A percentile compares a stretch with the other conserved stretches of the same genome.
phyloP scores from a whole-genome alignment of 2,113 vertebrate species.

The Gopherus flavomarginatus region DNA sequence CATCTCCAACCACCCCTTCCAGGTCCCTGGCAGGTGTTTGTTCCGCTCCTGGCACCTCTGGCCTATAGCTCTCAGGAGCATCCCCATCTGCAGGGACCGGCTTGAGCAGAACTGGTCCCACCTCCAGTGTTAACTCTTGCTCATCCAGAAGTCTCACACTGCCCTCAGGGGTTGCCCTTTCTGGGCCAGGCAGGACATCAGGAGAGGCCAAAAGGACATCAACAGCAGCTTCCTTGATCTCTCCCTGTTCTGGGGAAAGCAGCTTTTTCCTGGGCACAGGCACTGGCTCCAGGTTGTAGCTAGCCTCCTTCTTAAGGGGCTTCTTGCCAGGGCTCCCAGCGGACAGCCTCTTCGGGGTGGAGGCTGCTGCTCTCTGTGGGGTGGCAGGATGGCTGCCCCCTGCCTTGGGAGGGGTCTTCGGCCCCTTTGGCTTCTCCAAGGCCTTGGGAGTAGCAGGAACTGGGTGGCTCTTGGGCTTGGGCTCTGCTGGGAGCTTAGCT shows the following conservation, averaged over 20 bases:
- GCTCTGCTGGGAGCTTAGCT: neutral
- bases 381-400: neutral
- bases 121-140: neutral
- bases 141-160: neutral
- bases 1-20: neutral
- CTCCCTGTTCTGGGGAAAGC: neutral
- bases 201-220: neutral
- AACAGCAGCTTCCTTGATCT: neutral
- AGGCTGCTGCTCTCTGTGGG: neutral
- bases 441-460: conserved; percentile 16
- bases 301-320: neutral
- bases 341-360: neutral
- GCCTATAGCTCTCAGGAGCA: neutral
- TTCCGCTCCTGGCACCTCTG: neutral
- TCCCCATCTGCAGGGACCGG: neutral
- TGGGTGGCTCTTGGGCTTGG: conserved; percentile 18
- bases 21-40: neutral
- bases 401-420: conserved; percentile 14
- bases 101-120: neutral
- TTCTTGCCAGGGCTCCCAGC: neutral
- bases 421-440: conserved; percentile 52
- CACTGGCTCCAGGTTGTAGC: conserved; percentile 16
- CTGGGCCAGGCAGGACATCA: neutral
- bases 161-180: neutral
- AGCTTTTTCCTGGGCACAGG: conserved; percentile 10